A percentile compares a stretch with the other conserved stretches of the same genome.
phyloP scores from a whole-genome alignment of 1,140 invertebrate genomes.

The Caerostris darwini region DNA sequence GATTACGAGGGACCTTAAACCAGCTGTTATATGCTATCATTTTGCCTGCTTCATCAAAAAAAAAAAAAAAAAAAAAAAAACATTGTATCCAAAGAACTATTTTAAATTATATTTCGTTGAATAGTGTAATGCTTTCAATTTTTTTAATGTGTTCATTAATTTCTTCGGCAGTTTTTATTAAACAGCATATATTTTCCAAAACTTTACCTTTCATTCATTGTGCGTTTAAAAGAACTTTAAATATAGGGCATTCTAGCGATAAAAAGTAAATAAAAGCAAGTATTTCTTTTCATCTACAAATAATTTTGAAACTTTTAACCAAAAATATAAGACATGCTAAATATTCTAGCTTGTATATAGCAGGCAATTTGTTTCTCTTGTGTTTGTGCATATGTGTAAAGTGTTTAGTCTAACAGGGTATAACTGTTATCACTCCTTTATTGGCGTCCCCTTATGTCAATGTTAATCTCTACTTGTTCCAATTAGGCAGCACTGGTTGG shows the following conservation, averaged over 20 bases:
- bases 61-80: no score
- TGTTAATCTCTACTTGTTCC: conserved; percentile 61
- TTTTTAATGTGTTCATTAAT: no score
- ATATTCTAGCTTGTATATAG: conserved; percentile 37
- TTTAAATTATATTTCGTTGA: no score
- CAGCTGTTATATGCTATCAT: conserved; percentile 46
- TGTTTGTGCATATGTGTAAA: conserved; percentile 59
- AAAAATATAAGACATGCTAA: background rate
- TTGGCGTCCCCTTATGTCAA: conserved; percentile 21
- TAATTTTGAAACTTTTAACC: background rate
- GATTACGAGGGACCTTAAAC: conserved; percentile 2
- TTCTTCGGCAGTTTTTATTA: no score
- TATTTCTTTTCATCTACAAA: background rate
- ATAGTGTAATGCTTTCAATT: no score
- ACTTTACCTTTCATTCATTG: background rate
- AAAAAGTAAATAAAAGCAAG: background rate
- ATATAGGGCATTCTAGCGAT: background rate
- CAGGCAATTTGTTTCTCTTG: conserved; percentile 61
- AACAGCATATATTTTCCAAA: background rate
- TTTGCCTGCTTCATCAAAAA: background rate
- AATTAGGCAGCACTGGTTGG: conserved; percentile 65
- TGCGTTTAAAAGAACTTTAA: background rate
- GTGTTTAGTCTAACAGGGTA: conserved; percentile 69
- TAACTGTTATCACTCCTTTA: conserved; percentile 7
- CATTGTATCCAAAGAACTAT: no score